Percentiles rank a stretch among this genome's conserved stretches.
phyloP scores from a whole-genome alignment of 2,797 vertebrate genomes.

The Xyrichtys novacula region DNA sequence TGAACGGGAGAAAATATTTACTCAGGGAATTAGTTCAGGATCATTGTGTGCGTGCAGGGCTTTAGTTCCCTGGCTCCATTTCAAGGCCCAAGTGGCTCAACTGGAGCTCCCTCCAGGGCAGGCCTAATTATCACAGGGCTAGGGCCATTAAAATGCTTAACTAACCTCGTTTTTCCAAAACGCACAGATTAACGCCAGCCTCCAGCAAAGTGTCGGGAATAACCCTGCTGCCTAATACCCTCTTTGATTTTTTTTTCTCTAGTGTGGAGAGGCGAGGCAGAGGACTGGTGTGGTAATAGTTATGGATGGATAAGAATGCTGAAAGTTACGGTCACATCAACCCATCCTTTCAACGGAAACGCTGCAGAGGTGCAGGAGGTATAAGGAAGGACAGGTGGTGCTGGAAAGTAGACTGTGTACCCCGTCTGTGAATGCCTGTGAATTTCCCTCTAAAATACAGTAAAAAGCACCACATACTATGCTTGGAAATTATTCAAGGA shows the following conservation, averaged over 20 bases:
- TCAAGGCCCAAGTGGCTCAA: slow-evolving; percentile 98
- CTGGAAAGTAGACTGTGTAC: slow-evolving; percentile 5
- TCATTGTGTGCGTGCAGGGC: slow-evolving; percentile 94
- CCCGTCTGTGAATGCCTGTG: background rate
- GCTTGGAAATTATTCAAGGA: background rate
- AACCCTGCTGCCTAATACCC: slow-evolving; percentile 96
- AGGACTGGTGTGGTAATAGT: slow-evolving; percentile 70
- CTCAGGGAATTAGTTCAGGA: slow-evolving; percentile 99
- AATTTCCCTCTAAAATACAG: slow-evolving; percentile 10
- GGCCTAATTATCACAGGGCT: slow-evolving; percentile 99
- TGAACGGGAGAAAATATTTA: slow-evolving; percentile 99
- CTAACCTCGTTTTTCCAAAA: slow-evolving; percentile 97
- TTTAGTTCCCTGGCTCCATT: slow-evolving; percentile 96
- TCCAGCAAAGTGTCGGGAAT: slow-evolving; percentile 92
- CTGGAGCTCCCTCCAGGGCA: slow-evolving; percentile 96
- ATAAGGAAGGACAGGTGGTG: slow-evolving; percentile 28
- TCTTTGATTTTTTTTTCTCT: slow-evolving; percentile 90
- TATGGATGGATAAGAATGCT: slow-evolving; percentile 65
- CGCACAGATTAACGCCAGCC: slow-evolving; percentile 96
- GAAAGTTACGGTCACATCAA: slow-evolving; percentile 50
- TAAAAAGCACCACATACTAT: background rate
- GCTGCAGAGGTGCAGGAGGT: slow-evolving; percentile 25
- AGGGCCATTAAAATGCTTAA: slow-evolving; percentile 99
- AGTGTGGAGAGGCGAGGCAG: slow-evolving; percentile 75
- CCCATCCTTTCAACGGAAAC: slow-evolving; percentile 21